Base-by-base conservation (phyloP, 2,888 invertebrate genomes). In the Ryuthela nishihirai region DNA sequence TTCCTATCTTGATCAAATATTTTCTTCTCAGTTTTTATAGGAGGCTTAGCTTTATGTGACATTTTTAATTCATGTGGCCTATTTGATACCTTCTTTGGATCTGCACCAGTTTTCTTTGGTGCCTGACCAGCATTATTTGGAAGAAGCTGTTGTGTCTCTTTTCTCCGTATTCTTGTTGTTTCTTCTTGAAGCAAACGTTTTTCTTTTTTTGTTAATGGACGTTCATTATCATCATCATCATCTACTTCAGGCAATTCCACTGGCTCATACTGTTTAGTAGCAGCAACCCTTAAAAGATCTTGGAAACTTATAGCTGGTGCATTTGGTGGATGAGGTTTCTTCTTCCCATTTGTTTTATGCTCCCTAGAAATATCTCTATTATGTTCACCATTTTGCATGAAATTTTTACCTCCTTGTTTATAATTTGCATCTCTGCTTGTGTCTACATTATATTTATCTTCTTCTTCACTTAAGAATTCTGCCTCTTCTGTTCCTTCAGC, bases 251-350 rank as follows among this genome's bases (percentile, higher is more conserved):
- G 43, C 9, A 52, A 38, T 23, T 38, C 32, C 2, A 89, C 72
- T 0, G 90, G 90, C 71, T 89, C 87, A 72, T 82, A 80, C 65
- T 89, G 89, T 71, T 90, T 90, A 70, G 52, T 82, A 67, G 85
- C 87, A 0, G 91, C 91, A 6, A 91, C 75, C 74, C 88, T 87
- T 3, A 93, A 73, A 20, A 93, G 72, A 54, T 87, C 83, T 67
- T 82, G 79, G 71, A 89, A 92, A 73, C 88, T 86, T 73, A 90
- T 80, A 0, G 85, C 84, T 0, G 89, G 87, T 2, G 87, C 87
- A 12, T 55, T 54, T 5, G 47, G 52, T 38, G 10, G 20, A 9
- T 20, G 25, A 24, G 38, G 21, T 21, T 38, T 46, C 25, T 21
- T 10, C 2, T 38, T 36, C 12, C 18, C 6, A 20, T 10, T 23